Evolutionary conservation across 2,797 vertebrate species (phyloP).

Genomic region (Amblyraja radiata): DNA sequence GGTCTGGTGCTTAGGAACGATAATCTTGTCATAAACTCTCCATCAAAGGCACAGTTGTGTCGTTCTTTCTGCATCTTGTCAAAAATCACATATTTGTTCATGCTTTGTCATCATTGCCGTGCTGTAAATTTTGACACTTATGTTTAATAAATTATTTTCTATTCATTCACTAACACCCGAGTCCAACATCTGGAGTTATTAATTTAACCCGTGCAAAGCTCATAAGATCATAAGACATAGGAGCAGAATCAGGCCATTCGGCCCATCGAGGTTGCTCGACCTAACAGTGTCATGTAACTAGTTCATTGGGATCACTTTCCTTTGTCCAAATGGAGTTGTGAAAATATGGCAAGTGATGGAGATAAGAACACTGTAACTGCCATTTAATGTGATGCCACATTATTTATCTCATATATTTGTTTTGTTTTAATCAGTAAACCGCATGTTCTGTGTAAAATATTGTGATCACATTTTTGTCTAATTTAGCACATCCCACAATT

Average conservation of each 20-base stretch:
- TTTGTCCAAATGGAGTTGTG: neutral
- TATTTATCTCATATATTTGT: neutral
- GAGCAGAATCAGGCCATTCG: too few relatives aligned
- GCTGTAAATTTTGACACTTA: slow-evolving; percentile 61
- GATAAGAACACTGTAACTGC: neutral
- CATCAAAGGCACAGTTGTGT: slow-evolving; percentile 38
- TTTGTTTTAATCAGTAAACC: neutral
- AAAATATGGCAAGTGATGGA: neutral
- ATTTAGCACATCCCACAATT: neutral
- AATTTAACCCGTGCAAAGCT: neutral
- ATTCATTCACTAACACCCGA: slow-evolving; percentile 50
- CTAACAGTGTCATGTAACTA: too few relatives aligned
- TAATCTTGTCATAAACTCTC: slow-evolving; percentile 43
- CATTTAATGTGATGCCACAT: neutral
- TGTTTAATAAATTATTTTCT: slow-evolving; percentile 71
- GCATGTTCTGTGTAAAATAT: neutral
- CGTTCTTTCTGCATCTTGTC: slow-evolving; percentile 37
- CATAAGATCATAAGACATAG: too few relatives aligned
- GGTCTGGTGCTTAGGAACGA: slow-evolving; percentile 49
- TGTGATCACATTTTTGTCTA: neutral
- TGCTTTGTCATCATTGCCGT: slow-evolving; percentile 56
- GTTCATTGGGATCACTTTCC: neutral
- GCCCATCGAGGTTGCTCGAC: too few relatives aligned
- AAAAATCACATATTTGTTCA: slow-evolving; percentile 48
- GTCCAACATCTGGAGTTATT: slow-evolving; percentile 4